phyloP scores from a whole-genome alignment of 2,113 vertebrate species.

The Clarias gariepinus region DNA sequence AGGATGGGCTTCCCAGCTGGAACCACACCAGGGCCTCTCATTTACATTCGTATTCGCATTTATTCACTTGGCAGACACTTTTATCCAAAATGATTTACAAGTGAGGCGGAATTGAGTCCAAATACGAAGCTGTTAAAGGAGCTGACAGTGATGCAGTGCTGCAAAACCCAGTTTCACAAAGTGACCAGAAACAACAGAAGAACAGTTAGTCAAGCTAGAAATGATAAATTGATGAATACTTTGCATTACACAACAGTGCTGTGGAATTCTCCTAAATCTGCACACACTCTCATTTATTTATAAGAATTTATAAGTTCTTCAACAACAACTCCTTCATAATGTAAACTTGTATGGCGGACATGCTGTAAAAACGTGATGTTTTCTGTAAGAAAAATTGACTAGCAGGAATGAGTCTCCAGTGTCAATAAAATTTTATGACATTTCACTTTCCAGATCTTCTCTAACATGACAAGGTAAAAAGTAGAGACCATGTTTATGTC shows the following conservation, averaged over 20 bases:
- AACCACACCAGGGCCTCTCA: slow-evolving; percentile 52
- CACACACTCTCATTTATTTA: background rate
- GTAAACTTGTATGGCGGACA: background rate
- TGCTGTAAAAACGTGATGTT: background rate
- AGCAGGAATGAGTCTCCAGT: background rate
- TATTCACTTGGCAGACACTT: slow-evolving; percentile 15
- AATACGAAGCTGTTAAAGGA: background rate
- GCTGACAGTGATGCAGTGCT: slow-evolving; percentile 23
- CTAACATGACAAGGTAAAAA: background rate
- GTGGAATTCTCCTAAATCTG: background rate
- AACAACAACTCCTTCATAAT: background rate
- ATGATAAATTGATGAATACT: background rate
- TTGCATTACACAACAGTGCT: background rate
- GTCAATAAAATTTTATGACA: background rate
- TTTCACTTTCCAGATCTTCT: background rate
- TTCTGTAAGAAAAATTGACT: background rate
- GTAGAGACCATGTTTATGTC: too few relatives aligned
- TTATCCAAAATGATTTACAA: slow-evolving; percentile 29
- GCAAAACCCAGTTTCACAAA: background rate
- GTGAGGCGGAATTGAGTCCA: slow-evolving; percentile 20
- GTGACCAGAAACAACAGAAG: background rate
- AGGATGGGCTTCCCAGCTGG: slow-evolving; percentile 50
- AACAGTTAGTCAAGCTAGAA: background rate
- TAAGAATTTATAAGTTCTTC: background rate
- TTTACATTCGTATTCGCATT: slow-evolving; percentile 22